Conservation (phyloP, 30 jellyfish, hydroid and myxozoan genomes). For the Phacellophora camtschatica region DNA sequence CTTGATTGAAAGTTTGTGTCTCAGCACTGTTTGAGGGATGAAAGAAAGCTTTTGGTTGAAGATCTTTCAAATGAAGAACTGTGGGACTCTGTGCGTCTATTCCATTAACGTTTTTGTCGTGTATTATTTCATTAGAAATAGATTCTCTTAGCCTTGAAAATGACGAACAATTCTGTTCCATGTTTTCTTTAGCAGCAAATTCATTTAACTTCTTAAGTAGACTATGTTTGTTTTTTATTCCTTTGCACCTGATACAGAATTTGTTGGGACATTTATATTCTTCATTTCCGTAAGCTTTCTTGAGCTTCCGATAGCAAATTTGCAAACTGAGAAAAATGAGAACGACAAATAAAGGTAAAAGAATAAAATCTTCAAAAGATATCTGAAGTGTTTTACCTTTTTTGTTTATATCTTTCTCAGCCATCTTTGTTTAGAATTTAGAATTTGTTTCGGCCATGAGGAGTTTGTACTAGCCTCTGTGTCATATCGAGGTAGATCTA, state of each 20-base stretch:
- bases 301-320: constrained; percentile 48
- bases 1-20: not conserved
- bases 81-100: constrained; percentile 23
- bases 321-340: constrained; percentile 28
- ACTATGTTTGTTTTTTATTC: not conserved
- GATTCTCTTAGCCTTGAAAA: constrained; percentile 4
- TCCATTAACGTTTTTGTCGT: not conserved
- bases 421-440: not conserved
- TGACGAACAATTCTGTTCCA: not conserved
- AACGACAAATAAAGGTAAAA: constrained; percentile 40
- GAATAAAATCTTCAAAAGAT: constrained; percentile 48
- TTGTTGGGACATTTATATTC: constrained; percentile 26
- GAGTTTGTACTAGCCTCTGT: no score
- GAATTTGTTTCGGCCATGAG: no score
- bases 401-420: not conserved
- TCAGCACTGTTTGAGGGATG: not conserved
- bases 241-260: constrained; percentile 50
- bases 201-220: not conserved
- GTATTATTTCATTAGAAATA: not conserved
- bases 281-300: not conserved
- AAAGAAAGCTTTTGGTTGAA: constrained; percentile 2
- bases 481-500: no score
- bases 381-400: not conserved
- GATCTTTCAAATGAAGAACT: constrained; percentile 16
- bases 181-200: not conserved